phyloP scores from a whole-genome alignment of 2,113 vertebrate species.

The Arothron firmamentum region DNA sequence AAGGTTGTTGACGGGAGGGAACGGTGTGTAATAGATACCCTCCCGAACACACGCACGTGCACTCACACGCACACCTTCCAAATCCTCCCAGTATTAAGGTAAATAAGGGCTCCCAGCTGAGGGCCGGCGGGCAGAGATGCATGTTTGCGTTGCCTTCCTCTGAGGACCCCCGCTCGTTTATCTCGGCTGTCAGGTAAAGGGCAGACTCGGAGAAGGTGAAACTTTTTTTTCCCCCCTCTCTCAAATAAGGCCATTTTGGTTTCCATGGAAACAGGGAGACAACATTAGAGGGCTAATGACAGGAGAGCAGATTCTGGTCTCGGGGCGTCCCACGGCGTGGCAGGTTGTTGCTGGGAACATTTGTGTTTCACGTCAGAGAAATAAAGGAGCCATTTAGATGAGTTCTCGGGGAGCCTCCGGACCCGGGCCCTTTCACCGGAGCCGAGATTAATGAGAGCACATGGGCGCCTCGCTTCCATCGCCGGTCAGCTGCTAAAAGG shows the following conservation, averaged over 20 bases:
- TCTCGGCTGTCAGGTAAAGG: conserved; percentile 75
- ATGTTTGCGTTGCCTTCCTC: conserved; percentile 70
- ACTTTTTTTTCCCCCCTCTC: conserved; percentile 64
- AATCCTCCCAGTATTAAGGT: conserved; percentile 64
- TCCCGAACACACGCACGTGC: conserved; percentile 13
- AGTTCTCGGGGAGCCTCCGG: conserved; percentile 48
- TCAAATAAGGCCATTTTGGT: conserved; percentile 67
- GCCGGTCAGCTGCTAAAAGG: conserved; percentile 65
- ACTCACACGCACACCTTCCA: conserved; percentile 19
- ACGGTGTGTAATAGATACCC: conserved; percentile 47
- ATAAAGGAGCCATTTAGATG: conserved; percentile 58
- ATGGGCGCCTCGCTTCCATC: conserved; percentile 49
- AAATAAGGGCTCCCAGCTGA: conserved; percentile 71
- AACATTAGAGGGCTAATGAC: conserved; percentile 59
- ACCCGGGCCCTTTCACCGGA: conserved; percentile 49
- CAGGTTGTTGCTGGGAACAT: conserved; percentile 44
- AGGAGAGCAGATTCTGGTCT: conserved; percentile 58
- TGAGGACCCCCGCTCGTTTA: conserved; percentile 71
- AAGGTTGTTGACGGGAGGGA: conserved; percentile 60
- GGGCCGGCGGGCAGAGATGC: conserved; percentile 72
- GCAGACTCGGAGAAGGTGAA: conserved; percentile 74
- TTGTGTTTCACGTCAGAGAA: conserved; percentile 51
- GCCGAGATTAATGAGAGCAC: conserved; percentile 63
- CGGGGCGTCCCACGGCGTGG: conserved; percentile 46
- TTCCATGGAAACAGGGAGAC: conserved; percentile 64